Evolutionary conservation across 2,888 invertebrate species (phyloP).

Genomic region (Noctua comes): DNA sequence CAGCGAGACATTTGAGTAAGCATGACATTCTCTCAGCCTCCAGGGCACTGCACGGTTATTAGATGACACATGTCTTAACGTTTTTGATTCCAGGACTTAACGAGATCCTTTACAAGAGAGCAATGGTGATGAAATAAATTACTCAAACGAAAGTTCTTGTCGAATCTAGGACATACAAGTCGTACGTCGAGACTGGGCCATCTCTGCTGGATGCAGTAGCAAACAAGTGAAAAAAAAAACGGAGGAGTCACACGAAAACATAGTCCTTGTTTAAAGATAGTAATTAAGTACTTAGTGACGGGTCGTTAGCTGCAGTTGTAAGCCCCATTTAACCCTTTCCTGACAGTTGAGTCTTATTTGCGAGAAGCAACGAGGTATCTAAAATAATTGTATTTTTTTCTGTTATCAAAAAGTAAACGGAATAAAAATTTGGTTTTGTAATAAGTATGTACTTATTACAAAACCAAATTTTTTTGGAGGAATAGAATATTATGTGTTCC

Average conservation of each 20-base stretch:
- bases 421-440: too few relatives aligned
- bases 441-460: not conserved
- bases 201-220: not conserved
- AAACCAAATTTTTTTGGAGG: not conserved
- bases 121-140: not conserved
- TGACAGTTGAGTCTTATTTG: constrained; percentile 46
- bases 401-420: not conserved
- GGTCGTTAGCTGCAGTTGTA: constrained; percentile 40
- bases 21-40: too few relatives aligned
- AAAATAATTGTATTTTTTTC: not conserved
- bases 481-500: not conserved
- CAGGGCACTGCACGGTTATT: too few relatives aligned
- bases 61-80: too few relatives aligned
- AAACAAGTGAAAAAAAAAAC: not conserved
- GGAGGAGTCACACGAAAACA: constrained; percentile 3
- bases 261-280: constrained; percentile 45
- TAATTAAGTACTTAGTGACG: constrained; percentile 58
- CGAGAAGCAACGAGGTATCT: constrained; percentile 26
- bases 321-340: constrained; percentile 60
- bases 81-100: not conserved
- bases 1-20: too few relatives aligned
- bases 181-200: not conserved
- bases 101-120: not conserved
- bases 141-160: not conserved
- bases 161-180: not conserved